Evolutionary conservation across 2,888 invertebrate genomes (phyloP), one percentile per base, ranked within the genome.

Genomic region (Incurvaria masculella): DNA sequence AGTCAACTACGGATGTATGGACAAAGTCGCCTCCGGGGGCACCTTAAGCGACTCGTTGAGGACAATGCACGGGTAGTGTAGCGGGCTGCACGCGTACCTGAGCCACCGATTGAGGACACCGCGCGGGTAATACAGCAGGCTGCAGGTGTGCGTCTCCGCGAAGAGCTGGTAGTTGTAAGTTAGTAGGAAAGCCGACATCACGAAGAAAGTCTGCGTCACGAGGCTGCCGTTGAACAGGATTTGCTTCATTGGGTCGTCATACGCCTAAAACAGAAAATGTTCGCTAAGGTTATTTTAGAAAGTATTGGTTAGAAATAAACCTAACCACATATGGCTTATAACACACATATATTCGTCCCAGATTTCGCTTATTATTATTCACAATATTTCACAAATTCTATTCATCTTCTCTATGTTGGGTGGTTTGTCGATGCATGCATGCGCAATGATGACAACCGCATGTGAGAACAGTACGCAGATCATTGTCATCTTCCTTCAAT

Each of bases 401-500:
- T n/a, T 45, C 17, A 78, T 76, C 64, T 59, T 66, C 57, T 76
- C 76, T 19, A 73, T 33, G 33, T 66, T 73, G 1, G 65, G 52
- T 1, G 78, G 75, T 51, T 78, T 76, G 1, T 61, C 58, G 1
- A 72, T 57, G 49, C 68, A 76, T 0, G 64, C 56, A 21, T 49
- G 55, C 0, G 68, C 61, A 58, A 70, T 64, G 1, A 67, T 49
- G 0, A 76, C 62, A 1, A 63, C 62, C 0, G 68, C 63, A 54
- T 78, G 78, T 1, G 75, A 75, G 56, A 78, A 76, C 23, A 75
- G 60, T 1, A 78, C 73, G 55, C 72, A 69, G 2, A 68, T 47
- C 66, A 78, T 73, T 0, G 75, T 74, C 59, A 76, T 61, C 0
- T 72, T 59, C 50, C 76, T 78, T n/a, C n/a, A n/a, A n/a, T n/a